phyloP scores from a whole-genome alignment of 2,113 vertebrate genomes.

The Scomber colias region DNA sequence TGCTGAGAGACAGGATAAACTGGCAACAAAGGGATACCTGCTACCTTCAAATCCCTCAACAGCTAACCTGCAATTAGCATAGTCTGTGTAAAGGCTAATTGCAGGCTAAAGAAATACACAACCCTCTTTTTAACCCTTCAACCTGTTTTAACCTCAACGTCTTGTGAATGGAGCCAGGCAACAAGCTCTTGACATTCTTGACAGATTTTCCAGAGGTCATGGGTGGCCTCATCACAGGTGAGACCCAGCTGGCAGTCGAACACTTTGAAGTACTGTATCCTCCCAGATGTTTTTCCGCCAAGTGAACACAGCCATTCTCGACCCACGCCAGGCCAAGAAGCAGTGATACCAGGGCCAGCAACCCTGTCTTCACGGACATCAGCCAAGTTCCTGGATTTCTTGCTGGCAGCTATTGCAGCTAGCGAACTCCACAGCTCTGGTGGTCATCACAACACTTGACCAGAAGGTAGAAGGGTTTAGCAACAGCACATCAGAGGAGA shows the following conservation, averaged over 20 bases:
- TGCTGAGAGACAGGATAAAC: slow-evolving; percentile 17
- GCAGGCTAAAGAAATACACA: slow-evolving; percentile 13
- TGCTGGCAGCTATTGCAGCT: neutral
- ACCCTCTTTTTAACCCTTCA: slow-evolving; percentile 1
- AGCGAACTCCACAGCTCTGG: neutral
- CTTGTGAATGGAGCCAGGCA: neutral
- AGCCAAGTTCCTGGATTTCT: slow-evolving; percentile 31
- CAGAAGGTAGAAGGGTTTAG: slow-evolving; percentile 17
- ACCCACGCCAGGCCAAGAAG: neutral
- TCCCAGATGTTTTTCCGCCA: slow-evolving; percentile 34
- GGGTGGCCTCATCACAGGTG: neutral
- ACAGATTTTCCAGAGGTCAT: slow-evolving; percentile 21
- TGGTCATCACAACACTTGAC: slow-evolving; percentile 22
- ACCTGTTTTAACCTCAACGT: slow-evolving; percentile 5
- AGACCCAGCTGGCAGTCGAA: slow-evolving; percentile 21
- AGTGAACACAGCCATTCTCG: neutral
- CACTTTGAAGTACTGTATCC: neutral
- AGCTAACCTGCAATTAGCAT: slow-evolving; percentile 42
- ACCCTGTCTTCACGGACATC: slow-evolving; percentile 8
- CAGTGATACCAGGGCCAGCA: neutral
- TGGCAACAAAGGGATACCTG: slow-evolving; percentile 12
- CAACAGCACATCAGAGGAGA: neutral
- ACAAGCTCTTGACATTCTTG: neutral
- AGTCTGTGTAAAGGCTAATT: slow-evolving; percentile 29
- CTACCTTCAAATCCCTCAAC: slow-evolving; percentile 18